These are phyloP conservation scores for Ammodramus savannarum DNA, from an alignment of 2,113 vertebrate genomes.

Conservation along the genomic window DNA sequence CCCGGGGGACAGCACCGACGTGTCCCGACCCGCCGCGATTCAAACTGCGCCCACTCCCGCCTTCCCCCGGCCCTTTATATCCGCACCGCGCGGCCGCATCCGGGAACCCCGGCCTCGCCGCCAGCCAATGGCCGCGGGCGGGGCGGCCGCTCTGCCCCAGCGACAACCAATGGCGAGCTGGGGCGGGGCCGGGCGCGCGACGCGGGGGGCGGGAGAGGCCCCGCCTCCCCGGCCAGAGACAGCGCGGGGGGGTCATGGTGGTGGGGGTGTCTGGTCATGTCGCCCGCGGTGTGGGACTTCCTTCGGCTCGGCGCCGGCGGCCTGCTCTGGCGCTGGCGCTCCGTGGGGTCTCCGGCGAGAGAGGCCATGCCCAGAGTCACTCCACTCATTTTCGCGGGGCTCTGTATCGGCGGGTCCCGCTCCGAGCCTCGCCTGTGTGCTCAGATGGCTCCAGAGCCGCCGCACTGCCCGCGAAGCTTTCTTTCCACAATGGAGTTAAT, in stretches of 20 bases:
- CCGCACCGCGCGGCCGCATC: constrained; percentile 69
- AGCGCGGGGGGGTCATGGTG: background rate
- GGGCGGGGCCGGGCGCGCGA: background rate
- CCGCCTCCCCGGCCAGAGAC: background rate
- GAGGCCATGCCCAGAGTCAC: too few species aligned
- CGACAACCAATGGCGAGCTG: constrained; percentile 39
- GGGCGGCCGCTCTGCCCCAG: constrained; percentile 7
- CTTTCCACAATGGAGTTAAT: background rate
- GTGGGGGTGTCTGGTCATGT: rapidly evolving
- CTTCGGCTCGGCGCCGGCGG: too few species aligned
- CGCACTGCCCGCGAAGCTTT: background rate
- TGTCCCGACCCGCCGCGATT: constrained; percentile 52
- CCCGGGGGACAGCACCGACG: rapidly evolving
- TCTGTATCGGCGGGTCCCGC: background rate
- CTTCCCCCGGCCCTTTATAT: constrained; percentile 75
- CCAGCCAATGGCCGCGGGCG: constrained; percentile 43
- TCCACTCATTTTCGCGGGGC: rapidly evolving
- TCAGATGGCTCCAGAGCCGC: rapidly evolving
- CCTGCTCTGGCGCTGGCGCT: rapidly evolving
- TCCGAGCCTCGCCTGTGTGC: background rate
- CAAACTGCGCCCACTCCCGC: constrained; percentile 79
- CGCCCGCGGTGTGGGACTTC: rapidly evolving
- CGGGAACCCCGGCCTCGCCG: constrained; percentile 61
- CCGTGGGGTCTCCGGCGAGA: rapidly evolving
- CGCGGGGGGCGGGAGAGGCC: background rate